Evolutionary conservation across 2,797 vertebrate species (phyloP).

Genomic region (Emys orbicularis): DNA sequence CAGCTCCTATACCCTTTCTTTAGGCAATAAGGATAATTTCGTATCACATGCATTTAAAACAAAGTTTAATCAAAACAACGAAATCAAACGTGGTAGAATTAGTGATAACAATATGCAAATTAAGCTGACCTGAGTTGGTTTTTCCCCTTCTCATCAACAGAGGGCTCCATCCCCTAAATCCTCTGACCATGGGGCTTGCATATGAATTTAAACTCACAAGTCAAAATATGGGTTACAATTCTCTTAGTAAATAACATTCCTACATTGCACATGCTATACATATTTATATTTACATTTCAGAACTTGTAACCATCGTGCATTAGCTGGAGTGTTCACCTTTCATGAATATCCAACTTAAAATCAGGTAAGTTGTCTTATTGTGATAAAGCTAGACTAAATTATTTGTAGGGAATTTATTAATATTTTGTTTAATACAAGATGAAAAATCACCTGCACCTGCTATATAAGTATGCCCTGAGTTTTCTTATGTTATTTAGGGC

Average conservation of each 20-base stretch:
- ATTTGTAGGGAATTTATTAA: conserved; percentile 52
- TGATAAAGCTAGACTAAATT: conserved; percentile 44
- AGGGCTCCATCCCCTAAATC: not conserved
- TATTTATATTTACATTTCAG: conserved; percentile 22
- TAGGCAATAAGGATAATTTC: not conserved
- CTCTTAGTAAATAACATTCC: conserved; percentile 16
- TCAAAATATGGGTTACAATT: not conserved
- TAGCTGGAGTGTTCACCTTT: conserved; percentile 15
- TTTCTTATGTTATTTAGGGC: conserved; percentile 70
- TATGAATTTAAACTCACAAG: conserved; percentile 26
- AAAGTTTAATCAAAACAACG: not conserved
- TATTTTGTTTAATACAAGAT: conserved; percentile 71
- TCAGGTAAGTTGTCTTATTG: conserved; percentile 6
- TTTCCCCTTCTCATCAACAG: not conserved
- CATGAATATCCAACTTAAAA: conserved; percentile 26
- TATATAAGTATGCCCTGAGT: conserved; percentile 47
- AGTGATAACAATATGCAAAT: not conserved
- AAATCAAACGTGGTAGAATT: not conserved
- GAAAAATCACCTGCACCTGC: conserved; percentile 62
- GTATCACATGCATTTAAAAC: not conserved
- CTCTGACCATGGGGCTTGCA: not conserved
- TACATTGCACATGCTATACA: not conserved
- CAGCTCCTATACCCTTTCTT: not conserved
- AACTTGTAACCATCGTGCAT: conserved; percentile 11
- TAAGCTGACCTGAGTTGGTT: not conserved